Base-by-base conservation (phyloP, 2,113 vertebrate species). In the Cathartes aura region DNA sequence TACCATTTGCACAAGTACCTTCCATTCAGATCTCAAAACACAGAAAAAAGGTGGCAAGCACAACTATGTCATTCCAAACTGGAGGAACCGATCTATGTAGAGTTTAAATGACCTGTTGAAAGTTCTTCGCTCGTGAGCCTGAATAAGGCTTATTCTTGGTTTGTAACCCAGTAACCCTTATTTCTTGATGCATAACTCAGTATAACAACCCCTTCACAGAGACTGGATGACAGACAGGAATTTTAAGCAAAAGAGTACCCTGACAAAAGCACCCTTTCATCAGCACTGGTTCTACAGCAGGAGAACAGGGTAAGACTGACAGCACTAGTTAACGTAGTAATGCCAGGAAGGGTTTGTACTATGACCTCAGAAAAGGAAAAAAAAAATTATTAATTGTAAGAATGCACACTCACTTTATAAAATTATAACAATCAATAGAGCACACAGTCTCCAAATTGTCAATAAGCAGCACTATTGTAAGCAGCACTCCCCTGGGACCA, bases 41-140 rank as follows among this genome's bases (percentile, higher is more conserved):
- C 9, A 43, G 34, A 15, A 72, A 16, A 75, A 38, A n/a, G 10
- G 20, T 12, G 40, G 32, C 26, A 62, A 80, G 29, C 48, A 60
- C 26, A 84, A 55, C 17, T 15, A 3, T 5, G 8, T 45, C 15
- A 47, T 48, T 70, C 17, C 81, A 87, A 82, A 87, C 32, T 2
- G 1, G 26, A 71, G n/a, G 40, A 78, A 90, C 2, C 0, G 5
- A 64, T 15, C n/a, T 14, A 70, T 1, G 0, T 14, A 48, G 20
- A 78, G n/a, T 32, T 92, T 53, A 71, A 73, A 71, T 13, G 15
- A 80, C 38, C n/a, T 32, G 29, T 6, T 70, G 12, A 27, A 80
- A 79, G 34, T 21, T 73, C 34, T 36, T 66, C 7, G 8, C 34
- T 47, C 0, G 0, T 27, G 27, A 88, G 19, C 10, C 71, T 78